phyloP scores from a whole-genome alignment of 1,140 invertebrate species.

The Diachasmimorpha longicaudata region DNA sequence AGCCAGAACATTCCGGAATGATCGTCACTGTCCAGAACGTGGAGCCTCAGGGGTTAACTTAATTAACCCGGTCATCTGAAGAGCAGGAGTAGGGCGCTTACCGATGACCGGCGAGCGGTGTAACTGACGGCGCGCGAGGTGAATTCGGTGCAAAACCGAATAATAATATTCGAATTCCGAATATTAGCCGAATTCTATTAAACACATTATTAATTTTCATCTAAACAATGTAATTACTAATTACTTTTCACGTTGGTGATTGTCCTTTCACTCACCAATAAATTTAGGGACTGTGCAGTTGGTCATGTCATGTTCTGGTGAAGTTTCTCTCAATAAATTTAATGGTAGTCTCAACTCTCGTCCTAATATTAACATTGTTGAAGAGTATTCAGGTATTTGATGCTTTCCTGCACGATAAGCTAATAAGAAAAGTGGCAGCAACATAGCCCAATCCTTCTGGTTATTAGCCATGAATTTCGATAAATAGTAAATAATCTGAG shows the following conservation, averaged over 20 bases:
- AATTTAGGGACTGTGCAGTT: not conserved
- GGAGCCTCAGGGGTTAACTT: too few relatives aligned
- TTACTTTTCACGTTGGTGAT: constrained; percentile 17
- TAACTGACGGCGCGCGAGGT: too few relatives aligned
- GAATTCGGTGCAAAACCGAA: too few relatives aligned
- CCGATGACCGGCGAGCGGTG: too few relatives aligned
- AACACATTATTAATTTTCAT: constrained; percentile 26
- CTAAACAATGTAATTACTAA: constrained; percentile 20
- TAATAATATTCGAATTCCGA: too few relatives aligned
- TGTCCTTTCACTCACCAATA: not conserved
- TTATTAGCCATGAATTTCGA: constrained; percentile 19
- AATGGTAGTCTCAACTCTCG: constrained; percentile 5
- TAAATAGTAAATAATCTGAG: constrained; percentile 39
- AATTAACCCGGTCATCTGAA: too few relatives aligned
- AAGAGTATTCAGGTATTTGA: constrained; percentile 8
- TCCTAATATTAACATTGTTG: constrained; percentile 12
- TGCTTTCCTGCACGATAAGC: constrained; percentile 20
- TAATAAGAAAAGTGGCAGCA: constrained; percentile 19
- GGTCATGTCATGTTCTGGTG: not conserved
- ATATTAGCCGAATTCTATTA: constrained; percentile 5
- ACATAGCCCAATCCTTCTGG: not conserved
- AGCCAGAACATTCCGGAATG: too few relatives aligned
- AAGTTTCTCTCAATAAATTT: not conserved
- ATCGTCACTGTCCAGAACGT: too few relatives aligned
- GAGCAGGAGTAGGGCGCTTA: too few relatives aligned